phyloP scores from a whole-genome alignment of 2,888 invertebrate species.

The Drosophila emarginata region DNA sequence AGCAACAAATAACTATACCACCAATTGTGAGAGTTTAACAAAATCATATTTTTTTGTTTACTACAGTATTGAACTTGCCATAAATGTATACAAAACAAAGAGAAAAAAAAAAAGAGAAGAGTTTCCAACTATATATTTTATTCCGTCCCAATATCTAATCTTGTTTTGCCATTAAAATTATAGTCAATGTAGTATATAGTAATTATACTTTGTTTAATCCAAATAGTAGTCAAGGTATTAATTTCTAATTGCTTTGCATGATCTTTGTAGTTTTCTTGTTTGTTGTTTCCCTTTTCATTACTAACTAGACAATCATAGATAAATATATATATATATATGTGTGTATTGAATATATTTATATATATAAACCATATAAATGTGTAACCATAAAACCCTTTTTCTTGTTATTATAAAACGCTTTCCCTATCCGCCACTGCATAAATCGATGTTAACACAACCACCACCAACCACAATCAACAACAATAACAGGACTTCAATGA shows the following conservation, averaged over 20 bases:
- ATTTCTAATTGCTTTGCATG: slow-evolving; percentile 74
- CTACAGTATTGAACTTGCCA: slow-evolving; percentile 73
- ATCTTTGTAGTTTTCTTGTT: slow-evolving; percentile 63
- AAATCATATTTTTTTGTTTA: slow-evolving; percentile 29
- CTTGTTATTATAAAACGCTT: slow-evolving; percentile 79
- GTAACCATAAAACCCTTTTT: slow-evolving; percentile 78
- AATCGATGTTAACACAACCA: slow-evolving; percentile 73
- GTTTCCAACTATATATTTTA: slow-evolving; percentile 32
- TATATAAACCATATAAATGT: slow-evolving; percentile 69
- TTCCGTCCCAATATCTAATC: slow-evolving; percentile 53
- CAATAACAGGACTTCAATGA: slow-evolving; percentile 82
- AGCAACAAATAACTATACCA: slow-evolving; percentile 6
- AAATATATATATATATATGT: slow-evolving; percentile 20
- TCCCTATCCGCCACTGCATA: slow-evolving; percentile 79
- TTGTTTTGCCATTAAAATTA: slow-evolving; percentile 35
- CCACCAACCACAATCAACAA: slow-evolving; percentile 40
- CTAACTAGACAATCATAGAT: slow-evolving; percentile 33
- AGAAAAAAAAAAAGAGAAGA: neutral
- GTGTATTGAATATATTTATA: slow-evolving; percentile 13
- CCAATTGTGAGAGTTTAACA: slow-evolving; percentile 50
- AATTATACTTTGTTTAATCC: slow-evolving; percentile 35
- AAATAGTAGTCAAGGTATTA: slow-evolving; percentile 29
- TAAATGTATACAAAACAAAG: slow-evolving; percentile 55
- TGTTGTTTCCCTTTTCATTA: slow-evolving; percentile 3
- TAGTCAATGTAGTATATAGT: slow-evolving; percentile 45